Percentiles rank a stretch among this genome's conserved stretches.
Evolutionary conservation across 2,113 vertebrate genomes (phyloP).

Genomic region (Corapipo altera): DNA sequence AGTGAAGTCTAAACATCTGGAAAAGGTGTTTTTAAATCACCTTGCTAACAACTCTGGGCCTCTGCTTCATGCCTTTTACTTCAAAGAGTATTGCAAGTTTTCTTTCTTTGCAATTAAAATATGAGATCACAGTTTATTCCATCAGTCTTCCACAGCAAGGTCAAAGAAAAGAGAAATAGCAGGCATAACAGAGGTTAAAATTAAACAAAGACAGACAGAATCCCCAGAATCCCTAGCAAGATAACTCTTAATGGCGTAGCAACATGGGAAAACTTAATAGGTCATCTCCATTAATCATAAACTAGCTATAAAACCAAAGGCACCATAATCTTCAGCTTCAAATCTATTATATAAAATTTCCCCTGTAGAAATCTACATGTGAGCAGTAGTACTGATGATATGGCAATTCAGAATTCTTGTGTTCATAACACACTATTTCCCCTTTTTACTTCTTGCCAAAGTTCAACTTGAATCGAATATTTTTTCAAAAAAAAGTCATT

Average conservation of each 20-base stretch:
- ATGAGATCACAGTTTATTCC: not conserved
- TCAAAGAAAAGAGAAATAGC: not conserved
- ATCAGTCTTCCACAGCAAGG: not conserved
- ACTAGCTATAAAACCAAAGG: not conserved
- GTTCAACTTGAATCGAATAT: not conserved
- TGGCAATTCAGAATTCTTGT: not conserved
- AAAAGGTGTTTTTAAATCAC: not conserved
- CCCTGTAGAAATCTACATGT: not conserved
- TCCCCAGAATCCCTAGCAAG: not conserved
- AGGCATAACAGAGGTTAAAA: not conserved
- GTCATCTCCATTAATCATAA: not conserved
- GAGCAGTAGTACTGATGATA: not conserved
- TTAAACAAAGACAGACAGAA: not conserved
- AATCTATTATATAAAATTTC: not conserved
- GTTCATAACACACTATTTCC: not conserved
- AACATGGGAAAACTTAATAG: not conserved
- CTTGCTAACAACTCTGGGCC: not conserved
- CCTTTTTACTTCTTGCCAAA: not conserved
- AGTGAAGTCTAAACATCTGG: not conserved
- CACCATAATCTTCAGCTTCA: not conserved
- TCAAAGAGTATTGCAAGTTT: not conserved
- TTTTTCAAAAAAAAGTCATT: not conserved
- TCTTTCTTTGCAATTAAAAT: not conserved
- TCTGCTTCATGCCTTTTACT: not conserved
- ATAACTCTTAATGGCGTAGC: not conserved